Conservation (phyloP, 2,888 invertebrate species). For the Lochmaea crataegi region DNA sequence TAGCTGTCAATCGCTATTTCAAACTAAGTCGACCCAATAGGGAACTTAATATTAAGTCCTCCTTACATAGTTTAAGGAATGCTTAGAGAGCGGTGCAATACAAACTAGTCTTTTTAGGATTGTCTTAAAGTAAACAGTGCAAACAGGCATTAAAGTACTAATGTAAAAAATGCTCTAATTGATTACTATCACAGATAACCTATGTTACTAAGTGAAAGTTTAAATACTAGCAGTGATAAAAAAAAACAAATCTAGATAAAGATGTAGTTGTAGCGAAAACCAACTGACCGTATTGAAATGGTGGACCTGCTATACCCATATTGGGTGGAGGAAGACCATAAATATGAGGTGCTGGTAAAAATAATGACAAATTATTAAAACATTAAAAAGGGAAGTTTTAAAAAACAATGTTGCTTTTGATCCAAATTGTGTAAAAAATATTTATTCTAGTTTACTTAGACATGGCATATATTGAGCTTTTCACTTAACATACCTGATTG, state of each 20-base stretch:
- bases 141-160: no score
- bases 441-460: no score
- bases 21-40: no score
- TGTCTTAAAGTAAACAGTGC: no score
- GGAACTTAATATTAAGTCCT: no score
- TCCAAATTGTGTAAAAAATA: no score
- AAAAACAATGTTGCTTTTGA: no score
- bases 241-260: neutral
- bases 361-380: constrained; percentile 11
- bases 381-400: neutral
- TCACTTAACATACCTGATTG: constrained; percentile 20
- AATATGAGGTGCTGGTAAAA: constrained; percentile 16
- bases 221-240: neutral
- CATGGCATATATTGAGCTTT: neutral
- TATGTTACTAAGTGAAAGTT: neutral
- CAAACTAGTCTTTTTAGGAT: no score
- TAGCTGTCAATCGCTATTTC: no score
- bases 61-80: no score
- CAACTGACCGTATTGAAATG: constrained; percentile 32
- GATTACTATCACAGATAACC: neutral
- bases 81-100: no score
- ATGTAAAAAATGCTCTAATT: neutral
- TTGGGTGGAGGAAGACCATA: constrained; percentile 29
- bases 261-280: neutral
- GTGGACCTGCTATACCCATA: constrained; percentile 22